phyloP scores from a whole-genome alignment of 2,888 invertebrate species.

The Galerucella calmariensis region DNA sequence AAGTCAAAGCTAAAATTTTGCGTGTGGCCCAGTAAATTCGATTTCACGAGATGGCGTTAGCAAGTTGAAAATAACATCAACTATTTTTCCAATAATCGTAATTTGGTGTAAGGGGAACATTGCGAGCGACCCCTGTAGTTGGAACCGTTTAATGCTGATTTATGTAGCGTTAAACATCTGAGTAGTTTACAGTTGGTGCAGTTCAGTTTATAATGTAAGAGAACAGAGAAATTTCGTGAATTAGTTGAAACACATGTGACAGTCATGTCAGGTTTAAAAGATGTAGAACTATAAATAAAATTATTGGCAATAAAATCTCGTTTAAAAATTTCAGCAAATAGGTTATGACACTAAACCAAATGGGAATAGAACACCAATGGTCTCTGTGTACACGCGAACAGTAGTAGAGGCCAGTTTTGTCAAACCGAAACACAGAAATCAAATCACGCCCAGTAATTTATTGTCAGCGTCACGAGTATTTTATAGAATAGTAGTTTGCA shows the following conservation, averaged over 20 bases:
- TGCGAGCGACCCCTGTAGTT: background rate
- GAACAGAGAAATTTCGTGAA: slow-evolving; percentile 50
- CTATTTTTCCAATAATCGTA: no score
- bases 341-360: slow-evolving; percentile 37
- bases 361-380: slow-evolving; percentile 20
- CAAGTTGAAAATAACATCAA: no score
- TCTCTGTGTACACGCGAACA: slow-evolving; percentile 7
- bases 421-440: background rate
- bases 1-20: no score
- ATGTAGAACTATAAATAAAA: slow-evolving; percentile 37
- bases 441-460: background rate
- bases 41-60: no score
- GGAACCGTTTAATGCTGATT: background rate
- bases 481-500: no score
- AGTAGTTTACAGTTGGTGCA: slow-evolving; percentile 6
- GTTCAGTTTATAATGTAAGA: slow-evolving; percentile 17
- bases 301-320: slow-evolving; percentile 38
- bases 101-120: background rate
- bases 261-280: slow-evolving; percentile 29
- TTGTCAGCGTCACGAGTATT: background rate
- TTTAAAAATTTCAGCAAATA: slow-evolving; percentile 37
- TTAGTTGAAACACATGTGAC: slow-evolving; percentile 57
- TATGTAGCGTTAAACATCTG: slow-evolving; percentile 7
- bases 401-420: background rate
- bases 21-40: no score